Percentiles rank a stretch among this genome's conserved stretches.
phyloP scores from a whole-genome alignment of 1,140 invertebrate species.

The Drosophila nigrodunni region DNA sequence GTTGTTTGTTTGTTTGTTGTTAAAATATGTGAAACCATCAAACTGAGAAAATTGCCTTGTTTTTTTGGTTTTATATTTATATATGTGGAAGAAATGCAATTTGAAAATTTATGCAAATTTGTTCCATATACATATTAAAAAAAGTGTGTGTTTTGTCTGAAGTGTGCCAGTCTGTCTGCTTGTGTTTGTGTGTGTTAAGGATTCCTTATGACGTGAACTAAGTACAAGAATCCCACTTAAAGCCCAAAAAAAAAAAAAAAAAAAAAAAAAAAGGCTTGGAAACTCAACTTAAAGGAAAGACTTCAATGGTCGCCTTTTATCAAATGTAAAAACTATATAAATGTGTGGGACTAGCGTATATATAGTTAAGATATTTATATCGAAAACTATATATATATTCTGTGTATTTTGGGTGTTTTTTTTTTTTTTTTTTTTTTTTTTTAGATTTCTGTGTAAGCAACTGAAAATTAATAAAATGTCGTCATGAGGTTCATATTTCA shows the following conservation, averaged over 20 bases:
- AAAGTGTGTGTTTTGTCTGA: slow-evolving; percentile 39
- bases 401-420: slow-evolving; percentile 48
- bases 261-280: slow-evolving; percentile 22
- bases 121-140: slow-evolving; percentile 54
- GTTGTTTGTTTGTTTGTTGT: slow-evolving; percentile 32
- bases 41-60: slow-evolving; percentile 79
- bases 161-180: too few relatives aligned
- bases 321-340: slow-evolving; percentile 26
- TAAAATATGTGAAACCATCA: slow-evolving; percentile 79
- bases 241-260: slow-evolving; percentile 14
- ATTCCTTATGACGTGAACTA: slow-evolving; percentile 64
- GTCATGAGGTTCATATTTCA: slow-evolving; percentile 23
- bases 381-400: slow-evolving; percentile 48
- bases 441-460: slow-evolving; percentile 44
- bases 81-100: slow-evolving; percentile 75
- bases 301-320: slow-evolving; percentile 34
- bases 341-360: slow-evolving; percentile 56
- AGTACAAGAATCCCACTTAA: slow-evolving; percentile 63
- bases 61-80: slow-evolving; percentile 26
- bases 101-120: slow-evolving; percentile 69
- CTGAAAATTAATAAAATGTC: slow-evolving; percentile 52
- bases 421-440: slow-evolving; percentile 40
- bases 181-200: slow-evolving; percentile 28
- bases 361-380: slow-evolving; percentile 52
- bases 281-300: slow-evolving; percentile 23